Conservation (phyloP, 2,888 invertebrate genomes). For the Lasioglossum leucozonium region DNA sequence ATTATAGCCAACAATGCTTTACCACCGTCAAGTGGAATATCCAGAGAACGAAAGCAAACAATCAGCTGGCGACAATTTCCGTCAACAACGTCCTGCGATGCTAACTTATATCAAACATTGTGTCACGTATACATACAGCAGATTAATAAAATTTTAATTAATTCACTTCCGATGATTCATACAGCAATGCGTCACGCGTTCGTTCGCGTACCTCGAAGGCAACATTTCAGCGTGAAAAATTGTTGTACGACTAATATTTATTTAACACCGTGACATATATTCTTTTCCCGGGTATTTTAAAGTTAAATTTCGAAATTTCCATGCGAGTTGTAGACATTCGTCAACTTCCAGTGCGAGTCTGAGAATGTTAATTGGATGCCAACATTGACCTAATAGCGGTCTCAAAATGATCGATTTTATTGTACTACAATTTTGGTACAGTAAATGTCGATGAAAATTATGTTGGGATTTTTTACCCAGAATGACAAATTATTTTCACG, state of each 20-base stretch:
- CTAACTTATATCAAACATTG: background rate
- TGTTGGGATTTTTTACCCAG: background rate
- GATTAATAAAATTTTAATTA: background rate
- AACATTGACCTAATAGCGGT: background rate
- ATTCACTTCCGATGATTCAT: background rate
- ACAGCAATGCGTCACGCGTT: background rate
- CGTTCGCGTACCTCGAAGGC: background rate
- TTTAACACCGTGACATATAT: background rate
- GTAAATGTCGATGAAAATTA: background rate
- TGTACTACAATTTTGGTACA: background rate
- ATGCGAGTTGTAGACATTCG: background rate
- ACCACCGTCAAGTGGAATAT: background rate
- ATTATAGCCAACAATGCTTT: slow-evolving; percentile 2
- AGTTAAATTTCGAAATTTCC: background rate
- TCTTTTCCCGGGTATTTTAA: background rate
- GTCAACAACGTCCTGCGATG: background rate
- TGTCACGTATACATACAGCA: background rate
- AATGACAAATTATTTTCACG: background rate
- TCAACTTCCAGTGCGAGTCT: background rate
- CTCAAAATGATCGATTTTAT: background rate
- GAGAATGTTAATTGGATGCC: background rate
- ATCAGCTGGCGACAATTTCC: background rate
- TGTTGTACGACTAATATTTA: background rate
- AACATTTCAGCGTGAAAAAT: background rate
- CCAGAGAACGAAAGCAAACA: background rate